Conservation (phyloP, 64 coral and sea anemone species). For the Porites lutea region DNA sequence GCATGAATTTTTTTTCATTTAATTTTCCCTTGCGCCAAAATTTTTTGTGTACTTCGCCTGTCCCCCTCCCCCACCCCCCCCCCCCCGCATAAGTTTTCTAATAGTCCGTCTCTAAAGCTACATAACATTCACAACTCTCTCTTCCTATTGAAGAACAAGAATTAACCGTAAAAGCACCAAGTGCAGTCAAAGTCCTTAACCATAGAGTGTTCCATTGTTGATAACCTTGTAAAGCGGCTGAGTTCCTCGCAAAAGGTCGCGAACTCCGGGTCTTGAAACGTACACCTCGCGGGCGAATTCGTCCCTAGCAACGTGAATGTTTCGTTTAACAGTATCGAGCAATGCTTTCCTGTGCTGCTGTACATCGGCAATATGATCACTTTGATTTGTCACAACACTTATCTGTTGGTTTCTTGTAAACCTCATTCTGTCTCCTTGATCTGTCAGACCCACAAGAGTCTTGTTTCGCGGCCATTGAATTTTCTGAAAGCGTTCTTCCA, state of each 20-base stretch:
- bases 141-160: neutral
- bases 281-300: constrained; percentile 87
- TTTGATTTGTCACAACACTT: constrained; percentile 81
- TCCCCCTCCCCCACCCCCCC: too few relatives aligned
- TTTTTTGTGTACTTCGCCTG: too few relatives aligned
- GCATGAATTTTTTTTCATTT: too few relatives aligned
- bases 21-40: too few relatives aligned
- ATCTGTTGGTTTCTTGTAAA: constrained; percentile 94
- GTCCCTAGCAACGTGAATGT: constrained; percentile 87
- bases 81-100: too few relatives aligned
- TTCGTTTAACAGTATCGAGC: constrained; percentile 68
- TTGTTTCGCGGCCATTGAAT: constrained; percentile 88
- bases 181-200: neutral
- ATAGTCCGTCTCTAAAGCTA: too few relatives aligned
- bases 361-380: constrained; percentile 72
- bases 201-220: constrained; percentile 91
- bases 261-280: constrained; percentile 74
- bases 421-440: constrained; percentile 87
- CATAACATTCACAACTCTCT: neutral
- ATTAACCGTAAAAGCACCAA: neutral
- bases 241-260: constrained; percentile 78
- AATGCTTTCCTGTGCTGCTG: constrained; percentile 77
- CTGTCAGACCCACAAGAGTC: constrained; percentile 72
- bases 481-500: constrained; percentile 90
- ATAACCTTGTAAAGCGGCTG: constrained; percentile 94